These are phyloP conservation scores for Dipodomys stephensi DNA, from an alignment of 2,113 vertebrate genomes.

Conservation along the genomic window DNA sequence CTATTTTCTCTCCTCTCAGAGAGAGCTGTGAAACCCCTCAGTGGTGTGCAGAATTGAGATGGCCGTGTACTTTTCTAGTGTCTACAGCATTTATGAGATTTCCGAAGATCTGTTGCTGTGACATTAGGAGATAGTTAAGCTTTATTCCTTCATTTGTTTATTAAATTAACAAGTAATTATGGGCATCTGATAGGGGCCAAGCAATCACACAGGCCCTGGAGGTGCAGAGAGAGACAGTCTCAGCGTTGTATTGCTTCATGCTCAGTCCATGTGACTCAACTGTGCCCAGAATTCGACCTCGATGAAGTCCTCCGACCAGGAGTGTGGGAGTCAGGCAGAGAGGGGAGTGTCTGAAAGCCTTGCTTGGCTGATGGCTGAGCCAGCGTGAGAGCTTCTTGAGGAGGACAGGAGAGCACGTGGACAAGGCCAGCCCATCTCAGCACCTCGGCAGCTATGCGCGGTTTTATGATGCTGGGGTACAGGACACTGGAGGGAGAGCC, in stretches of 20 bases:
- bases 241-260: fast-evolving
- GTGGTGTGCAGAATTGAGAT: fast-evolving
- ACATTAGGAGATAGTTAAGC: not conserved
- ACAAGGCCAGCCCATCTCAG: fast-evolving
- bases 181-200: not conserved
- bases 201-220: not conserved
- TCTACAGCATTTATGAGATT: not conserved
- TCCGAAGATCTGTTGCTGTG: not conserved
- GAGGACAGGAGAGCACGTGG: not conserved
- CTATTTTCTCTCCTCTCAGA: not conserved
- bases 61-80: not conserved
- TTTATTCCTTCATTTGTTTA: not conserved
- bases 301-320: fast-evolving
- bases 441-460: no score
- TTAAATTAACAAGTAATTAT: not conserved
- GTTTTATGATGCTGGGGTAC: fast-evolving
- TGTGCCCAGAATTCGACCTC: fast-evolving
- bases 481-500: fast-evolving
- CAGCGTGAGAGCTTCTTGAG: fast-evolving
- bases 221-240: not conserved
- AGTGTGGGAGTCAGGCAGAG: fast-evolving
- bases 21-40: no score
- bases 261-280: fast-evolving
- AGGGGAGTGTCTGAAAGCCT: no score
- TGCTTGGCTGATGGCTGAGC: no score